Conservation (phyloP, 2,888 invertebrate genomes). For the Rhagonycha fulva region DNA sequence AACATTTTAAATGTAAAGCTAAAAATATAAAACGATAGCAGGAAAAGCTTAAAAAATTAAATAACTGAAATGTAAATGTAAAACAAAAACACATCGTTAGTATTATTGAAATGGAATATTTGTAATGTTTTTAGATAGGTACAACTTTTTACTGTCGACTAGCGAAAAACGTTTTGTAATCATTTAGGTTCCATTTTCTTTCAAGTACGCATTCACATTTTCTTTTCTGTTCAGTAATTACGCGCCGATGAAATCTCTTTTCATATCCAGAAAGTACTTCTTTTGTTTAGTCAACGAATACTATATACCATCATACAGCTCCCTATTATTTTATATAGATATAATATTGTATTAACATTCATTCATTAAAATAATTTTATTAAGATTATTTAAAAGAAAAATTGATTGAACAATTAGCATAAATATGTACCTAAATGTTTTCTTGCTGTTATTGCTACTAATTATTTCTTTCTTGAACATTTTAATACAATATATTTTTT, state of each 20-base stretch:
- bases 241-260: conserved; percentile 11
- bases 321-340: neutral
- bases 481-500: too few species aligned
- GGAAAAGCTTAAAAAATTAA: neutral
- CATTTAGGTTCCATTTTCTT: conserved; percentile 26
- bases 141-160: conserved; percentile 20
- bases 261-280: neutral
- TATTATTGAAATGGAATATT: neutral
- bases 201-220: conserved; percentile 22
- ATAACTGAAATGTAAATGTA: neutral
- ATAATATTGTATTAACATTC: neutral
- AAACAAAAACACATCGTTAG: conserved; percentile 7
- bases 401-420: neutral
- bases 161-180: conserved; percentile 21
- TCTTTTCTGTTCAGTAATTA: conserved; percentile 22
- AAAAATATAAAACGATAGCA: neutral
- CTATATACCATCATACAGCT: neutral
- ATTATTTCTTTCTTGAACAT: too few species aligned
- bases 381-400: neutral
- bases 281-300: neutral
- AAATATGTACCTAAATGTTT: neutral
- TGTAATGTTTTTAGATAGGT: conserved; percentile 5
- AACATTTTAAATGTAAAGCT: neutral
- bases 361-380: neutral
- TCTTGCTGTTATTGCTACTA: neutral